phyloP scores from a whole-genome alignment of 2,113 vertebrate species.

The Pachyramphus minor region DNA sequence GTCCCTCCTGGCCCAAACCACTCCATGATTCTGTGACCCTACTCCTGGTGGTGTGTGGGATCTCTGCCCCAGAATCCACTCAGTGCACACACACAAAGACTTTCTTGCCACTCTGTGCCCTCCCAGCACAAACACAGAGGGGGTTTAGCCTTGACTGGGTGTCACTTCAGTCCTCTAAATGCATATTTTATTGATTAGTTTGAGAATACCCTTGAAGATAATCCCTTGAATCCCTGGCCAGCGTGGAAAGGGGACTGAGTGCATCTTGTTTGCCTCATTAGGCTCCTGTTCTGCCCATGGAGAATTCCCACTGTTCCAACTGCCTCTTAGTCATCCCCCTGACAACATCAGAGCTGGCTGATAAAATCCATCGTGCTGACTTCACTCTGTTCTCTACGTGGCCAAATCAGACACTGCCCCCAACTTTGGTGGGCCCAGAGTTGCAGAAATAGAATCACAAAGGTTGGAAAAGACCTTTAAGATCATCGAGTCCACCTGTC shows the following conservation, averaged over 20 bases:
- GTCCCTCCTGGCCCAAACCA: background rate
- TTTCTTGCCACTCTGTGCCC: background rate
- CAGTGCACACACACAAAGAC: background rate
- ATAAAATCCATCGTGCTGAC: background rate
- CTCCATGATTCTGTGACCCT: background rate
- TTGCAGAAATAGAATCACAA: background rate
- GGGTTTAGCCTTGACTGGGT: background rate
- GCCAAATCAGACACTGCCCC: background rate
- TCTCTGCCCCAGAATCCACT: background rate
- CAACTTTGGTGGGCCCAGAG: background rate
- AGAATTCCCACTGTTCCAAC: background rate
- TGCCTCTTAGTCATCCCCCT: background rate
- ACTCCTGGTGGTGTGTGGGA: background rate
- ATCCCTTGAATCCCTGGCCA: background rate
- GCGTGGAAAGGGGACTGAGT: background rate
- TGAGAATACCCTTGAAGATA: background rate
- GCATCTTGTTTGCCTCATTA: background rate
- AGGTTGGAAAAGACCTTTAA: background rate
- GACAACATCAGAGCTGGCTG: background rate
- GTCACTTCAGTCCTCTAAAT: background rate
- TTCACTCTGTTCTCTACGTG: background rate
- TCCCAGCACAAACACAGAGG: accelerated
- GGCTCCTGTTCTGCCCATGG: background rate
- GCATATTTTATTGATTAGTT: accelerated
- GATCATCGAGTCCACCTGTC: background rate